phyloP scores from a whole-genome alignment of 2,113 vertebrate genomes.

The Dromiciops gliroides region DNA sequence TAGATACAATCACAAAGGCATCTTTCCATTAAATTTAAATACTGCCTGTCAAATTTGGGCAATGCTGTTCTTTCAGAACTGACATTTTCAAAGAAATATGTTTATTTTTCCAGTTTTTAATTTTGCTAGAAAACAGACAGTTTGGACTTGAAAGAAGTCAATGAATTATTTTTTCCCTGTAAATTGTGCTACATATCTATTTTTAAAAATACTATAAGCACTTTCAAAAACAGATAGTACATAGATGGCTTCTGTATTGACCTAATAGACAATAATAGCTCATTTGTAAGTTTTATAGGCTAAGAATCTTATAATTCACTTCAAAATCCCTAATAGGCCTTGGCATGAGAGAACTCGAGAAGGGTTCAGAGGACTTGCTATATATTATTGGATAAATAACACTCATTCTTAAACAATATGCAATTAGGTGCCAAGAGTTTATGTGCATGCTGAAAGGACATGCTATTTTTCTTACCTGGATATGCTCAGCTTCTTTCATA shows the following conservation, averaged over 20 bases:
- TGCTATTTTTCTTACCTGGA: neutral
- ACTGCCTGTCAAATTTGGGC: neutral
- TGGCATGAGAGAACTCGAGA: constrained; percentile 48
- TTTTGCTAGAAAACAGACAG: neutral
- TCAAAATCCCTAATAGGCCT: constrained; percentile 42
- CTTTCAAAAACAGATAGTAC: constrained; percentile 45
- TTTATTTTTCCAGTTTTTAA: neutral
- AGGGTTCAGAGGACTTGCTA: constrained; percentile 35
- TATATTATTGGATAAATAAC: constrained; percentile 63
- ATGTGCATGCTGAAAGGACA: neutral
- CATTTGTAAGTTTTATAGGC: constrained; percentile 67
- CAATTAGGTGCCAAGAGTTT: neutral
- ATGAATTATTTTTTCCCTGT: constrained; percentile 18
- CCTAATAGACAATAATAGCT: constrained; percentile 64
- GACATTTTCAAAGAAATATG: neutral
- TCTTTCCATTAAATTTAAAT: neutral
- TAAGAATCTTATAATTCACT: constrained; percentile 55
- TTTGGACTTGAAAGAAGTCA: constrained; percentile 31
- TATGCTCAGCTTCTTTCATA: constrained; percentile 19
- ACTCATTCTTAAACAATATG: constrained; percentile 46
- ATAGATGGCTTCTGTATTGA: constrained; percentile 30
- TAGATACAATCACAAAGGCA: neutral
- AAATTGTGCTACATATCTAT: constrained; percentile 15
- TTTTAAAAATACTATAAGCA: constrained; percentile 51
- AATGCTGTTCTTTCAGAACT: neutral